Conservation (phyloP, 2,797 vertebrate genomes). For the Coregonus ussuriensis region DNA sequence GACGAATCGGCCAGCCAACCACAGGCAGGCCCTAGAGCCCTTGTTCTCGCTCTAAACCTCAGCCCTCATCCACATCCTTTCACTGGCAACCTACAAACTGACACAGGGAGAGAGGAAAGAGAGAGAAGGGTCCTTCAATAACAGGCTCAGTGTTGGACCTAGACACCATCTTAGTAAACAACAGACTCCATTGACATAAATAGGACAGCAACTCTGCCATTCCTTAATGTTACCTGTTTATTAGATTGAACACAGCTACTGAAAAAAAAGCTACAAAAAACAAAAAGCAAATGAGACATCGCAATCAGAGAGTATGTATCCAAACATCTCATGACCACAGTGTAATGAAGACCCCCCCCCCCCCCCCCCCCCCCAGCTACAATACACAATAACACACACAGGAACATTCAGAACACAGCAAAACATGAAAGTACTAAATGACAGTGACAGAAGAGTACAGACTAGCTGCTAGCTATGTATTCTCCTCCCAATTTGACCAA, state of each 20-base stretch:
- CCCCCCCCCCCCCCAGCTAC: background rate
- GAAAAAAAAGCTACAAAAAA: too few species aligned
- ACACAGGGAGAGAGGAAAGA: constrained; percentile 62
- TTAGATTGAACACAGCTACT: background rate
- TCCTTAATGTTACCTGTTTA: background rate
- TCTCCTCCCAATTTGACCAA: background rate
- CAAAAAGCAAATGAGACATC: background rate
- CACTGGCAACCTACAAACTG: constrained; percentile 70
- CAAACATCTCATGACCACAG: background rate
- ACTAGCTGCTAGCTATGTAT: background rate
- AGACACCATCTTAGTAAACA: constrained; percentile 17
- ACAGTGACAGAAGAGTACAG: constrained; percentile 8
- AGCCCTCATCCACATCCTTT: constrained; percentile 75
- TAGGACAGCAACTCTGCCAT: background rate
- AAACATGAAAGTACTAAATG: constrained; percentile 19
- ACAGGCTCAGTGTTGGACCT: constrained; percentile 26
- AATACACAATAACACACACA: constrained; percentile 4
- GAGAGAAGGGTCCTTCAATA: constrained; percentile 25
- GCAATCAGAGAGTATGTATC: background rate
- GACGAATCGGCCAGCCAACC: constrained; percentile 62
- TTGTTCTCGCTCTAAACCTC: constrained; percentile 70
- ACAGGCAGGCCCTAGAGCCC: constrained; percentile 74
- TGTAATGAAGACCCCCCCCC: background rate
- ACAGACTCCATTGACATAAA: background rate
- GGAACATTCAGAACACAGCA: background rate